A percentile compares a stretch with the other conserved stretches of the same genome.
Conservation (phyloP, 2,113 vertebrate genomes). For the Strix aluco region DNA sequence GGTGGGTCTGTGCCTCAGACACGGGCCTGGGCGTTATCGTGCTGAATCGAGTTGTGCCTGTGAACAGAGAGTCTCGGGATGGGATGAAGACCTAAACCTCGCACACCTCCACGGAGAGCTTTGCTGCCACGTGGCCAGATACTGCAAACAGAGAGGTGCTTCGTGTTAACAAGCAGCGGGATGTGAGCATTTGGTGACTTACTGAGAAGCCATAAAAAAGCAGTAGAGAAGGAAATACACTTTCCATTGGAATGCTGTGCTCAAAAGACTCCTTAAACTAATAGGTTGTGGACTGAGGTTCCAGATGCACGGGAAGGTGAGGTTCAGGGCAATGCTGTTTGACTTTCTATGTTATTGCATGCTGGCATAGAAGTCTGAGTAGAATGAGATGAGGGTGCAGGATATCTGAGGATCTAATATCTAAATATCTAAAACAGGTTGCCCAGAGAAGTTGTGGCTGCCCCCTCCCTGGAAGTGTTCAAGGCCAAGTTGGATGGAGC, state of each 20-base stretch:
- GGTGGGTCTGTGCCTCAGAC: background rate
- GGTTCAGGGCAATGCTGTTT: background rate
- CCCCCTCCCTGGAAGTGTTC: background rate
- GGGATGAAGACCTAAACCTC: background rate
- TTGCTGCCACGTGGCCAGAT: background rate
- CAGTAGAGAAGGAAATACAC: background rate
- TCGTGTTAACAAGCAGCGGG: background rate
- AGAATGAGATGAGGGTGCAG: background rate
- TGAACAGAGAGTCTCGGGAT: rapidly evolving
- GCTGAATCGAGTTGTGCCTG: background rate
- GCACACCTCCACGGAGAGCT: background rate
- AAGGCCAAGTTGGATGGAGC: background rate
- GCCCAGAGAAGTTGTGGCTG: background rate
- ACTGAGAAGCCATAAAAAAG: background rate
- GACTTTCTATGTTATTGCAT: background rate
- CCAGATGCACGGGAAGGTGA: background rate
- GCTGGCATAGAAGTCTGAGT: background rate
- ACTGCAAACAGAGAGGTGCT: background rate
- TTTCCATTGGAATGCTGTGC: background rate
- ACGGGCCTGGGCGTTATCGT: rapidly evolving
- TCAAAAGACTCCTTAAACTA: background rate
- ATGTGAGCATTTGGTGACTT: background rate
- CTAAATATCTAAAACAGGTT: rapidly evolving
- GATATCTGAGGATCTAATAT: background rate
- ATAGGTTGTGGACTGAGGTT: background rate